Base-by-base conservation (phyloP, 2,797 vertebrate genomes). In the Cryptoprocta ferox region DNA sequence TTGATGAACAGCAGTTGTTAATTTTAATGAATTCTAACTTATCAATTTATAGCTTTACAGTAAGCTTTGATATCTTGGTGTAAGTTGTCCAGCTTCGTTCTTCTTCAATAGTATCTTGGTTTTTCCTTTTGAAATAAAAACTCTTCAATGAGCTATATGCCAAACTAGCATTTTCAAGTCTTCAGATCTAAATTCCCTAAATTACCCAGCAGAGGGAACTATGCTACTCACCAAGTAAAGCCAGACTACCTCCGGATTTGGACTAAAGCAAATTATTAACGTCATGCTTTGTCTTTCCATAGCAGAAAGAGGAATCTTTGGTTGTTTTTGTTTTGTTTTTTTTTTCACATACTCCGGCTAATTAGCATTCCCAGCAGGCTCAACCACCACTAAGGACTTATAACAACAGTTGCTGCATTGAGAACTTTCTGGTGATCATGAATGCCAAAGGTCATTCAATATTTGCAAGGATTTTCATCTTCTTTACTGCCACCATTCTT, bases 331-430 rank as follows among this genome's bases (percentile, higher is more conserved):
- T n/a, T n/a, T n/a, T 7, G 42, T 45, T 45, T 42, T 79, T 79
- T 48, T 26, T 91, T 94, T 94, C 70, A 92, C 35, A 85, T 26
- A 35, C 48, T 48, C 61, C 89, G 65, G 56, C 59, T 96, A 87
- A 96, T 97, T 95, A 96, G 32, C 65, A 94, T 85, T 61, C 48
- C 37, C 39, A 42, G 48, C 39, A 93, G 66, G 18, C 39, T 39
- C 3, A 89, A 30, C 81, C 66, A 80, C 48, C 71, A 91, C n/a
- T 96, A n/a, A n/a, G n/a, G 81, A 98, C 95, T 98, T 95, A 88
- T 8, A 85, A 35, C 76, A 81, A 90, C 61, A 86, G 66, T 94
- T 96, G 96, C 37, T 97, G 14, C 78, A 68, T 2, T 65, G 37
- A 92, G 70, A 91, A 81, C 39, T 37, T 63, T 83, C 76, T 61